Conservation (phyloP, 2,888 invertebrate genomes). For the Oegoconia quadripuncta region DNA sequence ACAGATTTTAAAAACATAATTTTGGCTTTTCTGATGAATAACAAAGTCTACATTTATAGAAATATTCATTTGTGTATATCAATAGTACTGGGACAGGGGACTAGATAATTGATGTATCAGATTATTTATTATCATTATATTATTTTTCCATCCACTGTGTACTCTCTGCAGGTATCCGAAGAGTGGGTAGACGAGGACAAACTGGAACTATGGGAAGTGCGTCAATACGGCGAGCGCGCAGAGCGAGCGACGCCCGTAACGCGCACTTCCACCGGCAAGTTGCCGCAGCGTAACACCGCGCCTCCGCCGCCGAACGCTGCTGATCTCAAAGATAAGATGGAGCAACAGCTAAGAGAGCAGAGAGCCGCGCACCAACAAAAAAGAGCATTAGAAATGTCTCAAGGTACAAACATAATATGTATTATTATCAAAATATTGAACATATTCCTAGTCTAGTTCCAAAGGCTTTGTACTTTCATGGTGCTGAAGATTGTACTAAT, state of each 20-base stretch:
- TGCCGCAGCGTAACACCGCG: conserved; percentile 65
- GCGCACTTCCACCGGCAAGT: conserved; percentile 87
- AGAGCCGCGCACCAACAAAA: conserved; percentile 94
- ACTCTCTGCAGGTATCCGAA: conserved; percentile 88
- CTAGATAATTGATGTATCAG: no score
- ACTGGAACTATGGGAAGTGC: conserved; percentile 97
- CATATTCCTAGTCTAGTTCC: no score
- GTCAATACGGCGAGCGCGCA: conserved; percentile 90
- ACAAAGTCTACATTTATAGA: no score
- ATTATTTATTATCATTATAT: no score
- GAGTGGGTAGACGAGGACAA: conserved; percentile 98
- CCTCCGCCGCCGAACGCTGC: conserved; percentile 81
- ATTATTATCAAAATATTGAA: no score
- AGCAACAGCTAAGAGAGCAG: conserved; percentile 92
- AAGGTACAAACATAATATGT: conserved; percentile 63
- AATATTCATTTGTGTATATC: no score
- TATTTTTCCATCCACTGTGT: no score
- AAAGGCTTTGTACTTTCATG: no score
- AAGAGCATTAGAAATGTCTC: conserved; percentile 83
- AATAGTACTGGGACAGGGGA: no score
- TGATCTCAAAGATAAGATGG: conserved; percentile 94
- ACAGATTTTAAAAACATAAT: no score
- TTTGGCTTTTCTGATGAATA: no score
- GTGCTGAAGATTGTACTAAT: no score
- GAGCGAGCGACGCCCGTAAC: conserved; percentile 88